These are phyloP conservation scores for Melinaea marsaeus DNA, from an alignment of 2,888 invertebrate genomes.

Conservation along the genomic window DNA sequence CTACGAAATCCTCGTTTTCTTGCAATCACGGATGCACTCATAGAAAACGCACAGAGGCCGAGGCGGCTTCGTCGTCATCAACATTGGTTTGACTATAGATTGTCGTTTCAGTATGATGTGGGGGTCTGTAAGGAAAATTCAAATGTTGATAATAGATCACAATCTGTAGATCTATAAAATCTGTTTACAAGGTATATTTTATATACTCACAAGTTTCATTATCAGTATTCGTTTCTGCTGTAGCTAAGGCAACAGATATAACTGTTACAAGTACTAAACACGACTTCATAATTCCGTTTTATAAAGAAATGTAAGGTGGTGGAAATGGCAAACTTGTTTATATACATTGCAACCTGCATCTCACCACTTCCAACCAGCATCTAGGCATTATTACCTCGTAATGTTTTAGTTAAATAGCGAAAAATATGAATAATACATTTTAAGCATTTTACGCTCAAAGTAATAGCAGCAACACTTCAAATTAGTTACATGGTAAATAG, in stretches of 20 bases:
- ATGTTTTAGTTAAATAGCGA: too few relatives aligned
- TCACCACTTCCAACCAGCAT: too few relatives aligned
- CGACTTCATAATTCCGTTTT: conserved; percentile 43
- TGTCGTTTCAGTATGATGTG: conserved; percentile 9
- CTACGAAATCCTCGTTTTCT: too few relatives aligned
- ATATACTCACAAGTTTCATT: neutral
- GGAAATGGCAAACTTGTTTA: conserved; percentile 38
- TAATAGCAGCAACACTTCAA: too few relatives aligned
- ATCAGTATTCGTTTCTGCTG: conserved; percentile 12
- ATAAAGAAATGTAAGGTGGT: conserved; percentile 34
- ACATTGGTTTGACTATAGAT: neutral
- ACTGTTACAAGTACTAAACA: conserved; percentile 40
- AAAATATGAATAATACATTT: too few relatives aligned
- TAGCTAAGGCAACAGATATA: conserved; percentile 35
- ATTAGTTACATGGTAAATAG: too few relatives aligned
- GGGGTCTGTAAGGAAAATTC: conserved; percentile 1
- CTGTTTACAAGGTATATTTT: too few relatives aligned
- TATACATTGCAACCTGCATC: conserved; percentile 38
- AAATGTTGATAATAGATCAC: neutral
- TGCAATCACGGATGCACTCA: conserved; percentile 41
- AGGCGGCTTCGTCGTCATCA: conserved; percentile 35
- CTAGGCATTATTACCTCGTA: too few relatives aligned
- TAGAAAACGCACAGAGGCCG: conserved; percentile 47
- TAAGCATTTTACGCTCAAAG: too few relatives aligned
- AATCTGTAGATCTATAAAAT: neutral